These are phyloP conservation scores for Torymus tubicola DNA, from an alignment of 2,888 invertebrate genomes.

Conservation along the genomic window DNA sequence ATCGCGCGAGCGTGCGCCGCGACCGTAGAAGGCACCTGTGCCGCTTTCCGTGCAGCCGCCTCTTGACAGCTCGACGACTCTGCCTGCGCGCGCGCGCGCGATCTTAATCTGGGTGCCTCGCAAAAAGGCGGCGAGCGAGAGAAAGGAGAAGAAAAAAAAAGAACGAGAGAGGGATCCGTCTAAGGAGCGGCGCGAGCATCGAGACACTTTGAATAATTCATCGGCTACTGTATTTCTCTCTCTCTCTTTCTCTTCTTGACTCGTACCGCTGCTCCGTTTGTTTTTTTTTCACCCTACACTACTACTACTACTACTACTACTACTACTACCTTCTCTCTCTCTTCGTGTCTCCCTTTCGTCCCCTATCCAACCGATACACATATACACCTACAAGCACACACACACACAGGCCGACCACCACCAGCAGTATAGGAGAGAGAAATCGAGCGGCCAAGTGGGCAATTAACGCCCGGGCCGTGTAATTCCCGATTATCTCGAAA, in stretches of 20 bases:
- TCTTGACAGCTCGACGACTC: slow-evolving; percentile 16
- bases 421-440: not conserved
- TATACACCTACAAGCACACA: too few relatives aligned
- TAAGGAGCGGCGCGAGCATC: slow-evolving; percentile 35
- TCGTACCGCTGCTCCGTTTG: not conserved
- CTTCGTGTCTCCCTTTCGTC: slow-evolving; percentile 44
- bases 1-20: not conserved
- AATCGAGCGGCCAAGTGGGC: slow-evolving; percentile 49
- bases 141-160: slow-evolving; percentile 9
- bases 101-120: slow-evolving; percentile 50
- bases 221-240: slow-evolving; percentile 12
- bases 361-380: not conserved
- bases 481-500: slow-evolving; percentile 65
- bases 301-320: not conserved
- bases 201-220: slow-evolving; percentile 54
- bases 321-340: not conserved
- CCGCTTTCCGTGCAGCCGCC: not conserved
- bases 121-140: slow-evolving; percentile 38
- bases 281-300: not conserved
- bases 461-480: slow-evolving; percentile 57
- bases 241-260: not conserved
- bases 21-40: slow-evolving; percentile 23
- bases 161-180: slow-evolving; percentile 32
- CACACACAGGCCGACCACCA: too few relatives aligned
- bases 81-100: slow-evolving; percentile 7